A percentile compares a stretch with the other conserved stretches of the same genome.
These are phyloP conservation scores for Myathropa florea DNA, from an alignment of 2,888 invertebrate species.

Conservation along the genomic window DNA sequence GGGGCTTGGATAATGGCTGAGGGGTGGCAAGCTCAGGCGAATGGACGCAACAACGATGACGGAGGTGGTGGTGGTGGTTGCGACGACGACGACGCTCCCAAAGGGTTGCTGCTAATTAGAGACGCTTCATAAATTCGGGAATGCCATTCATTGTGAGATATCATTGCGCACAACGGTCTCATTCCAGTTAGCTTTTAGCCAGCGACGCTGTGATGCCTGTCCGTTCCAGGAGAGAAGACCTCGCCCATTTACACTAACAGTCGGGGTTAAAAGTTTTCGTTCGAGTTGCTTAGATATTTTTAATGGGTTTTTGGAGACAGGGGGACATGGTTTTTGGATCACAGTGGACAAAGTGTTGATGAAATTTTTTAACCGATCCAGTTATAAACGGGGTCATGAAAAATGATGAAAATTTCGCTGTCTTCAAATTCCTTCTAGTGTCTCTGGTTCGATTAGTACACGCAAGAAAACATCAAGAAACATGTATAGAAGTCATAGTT, in stretches of 20 bases:
- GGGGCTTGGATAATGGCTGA: neutral
- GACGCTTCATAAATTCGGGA: conserved; percentile 70
- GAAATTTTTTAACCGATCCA: no score
- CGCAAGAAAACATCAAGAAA: no score
- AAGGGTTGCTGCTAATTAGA: conserved; percentile 68
- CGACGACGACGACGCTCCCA: conserved; percentile 29
- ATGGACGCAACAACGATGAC: conserved; percentile 2
- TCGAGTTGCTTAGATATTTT: neutral
- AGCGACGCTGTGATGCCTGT: conserved; percentile 53
- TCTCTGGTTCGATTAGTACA: no score
- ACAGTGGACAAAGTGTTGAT: no score
- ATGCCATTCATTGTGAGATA: conserved; percentile 64
- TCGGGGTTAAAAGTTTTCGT: neutral
- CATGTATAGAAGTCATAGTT: no score
- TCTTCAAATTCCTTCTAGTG: no score
- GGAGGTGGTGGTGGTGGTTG: conserved; percentile 3
- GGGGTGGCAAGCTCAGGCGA: neutral
- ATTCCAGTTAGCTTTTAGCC: conserved; percentile 7
- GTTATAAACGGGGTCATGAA: no score
- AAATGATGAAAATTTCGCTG: no score
- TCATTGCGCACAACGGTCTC: conserved; percentile 53
- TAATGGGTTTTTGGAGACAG: no score
- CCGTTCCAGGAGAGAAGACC: conserved; percentile 45
- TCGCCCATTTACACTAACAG: conserved; percentile 29
- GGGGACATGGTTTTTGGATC: no score